Conservation (phyloP, 2,113 vertebrate species). For the Brienomyrus brachyistius region DNA sequence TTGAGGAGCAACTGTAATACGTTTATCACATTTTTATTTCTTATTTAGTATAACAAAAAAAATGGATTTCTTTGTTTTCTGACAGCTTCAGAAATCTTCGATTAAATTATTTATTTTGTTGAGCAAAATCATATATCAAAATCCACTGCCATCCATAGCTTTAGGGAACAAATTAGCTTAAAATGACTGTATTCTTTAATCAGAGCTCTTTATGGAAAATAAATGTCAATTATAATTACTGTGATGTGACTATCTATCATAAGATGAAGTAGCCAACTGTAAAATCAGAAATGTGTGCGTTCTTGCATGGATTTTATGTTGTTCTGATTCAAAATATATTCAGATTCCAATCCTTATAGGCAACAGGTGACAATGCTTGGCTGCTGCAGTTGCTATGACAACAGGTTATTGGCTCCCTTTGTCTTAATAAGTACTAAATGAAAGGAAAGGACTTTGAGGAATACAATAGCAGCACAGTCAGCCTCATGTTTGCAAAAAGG, state of each 20-base stretch:
- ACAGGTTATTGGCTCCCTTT: slow-evolving; percentile 24
- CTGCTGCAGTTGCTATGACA: slow-evolving; percentile 38
- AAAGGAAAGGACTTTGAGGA: neutral
- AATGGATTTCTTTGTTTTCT: neutral
- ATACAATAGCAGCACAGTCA: neutral
- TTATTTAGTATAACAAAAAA: neutral
- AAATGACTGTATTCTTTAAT: neutral
- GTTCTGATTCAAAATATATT: slow-evolving; percentile 5
- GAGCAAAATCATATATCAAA: neutral
- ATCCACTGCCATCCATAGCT: neutral
- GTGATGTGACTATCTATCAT: neutral
- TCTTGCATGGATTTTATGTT: neutral
- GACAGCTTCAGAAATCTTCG: neutral
- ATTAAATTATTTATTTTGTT: neutral
- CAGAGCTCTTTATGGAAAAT: neutral
- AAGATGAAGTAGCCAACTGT: neutral
- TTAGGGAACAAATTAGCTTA: neutral
- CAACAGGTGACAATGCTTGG: slow-evolving; percentile 34
- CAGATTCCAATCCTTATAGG: neutral
- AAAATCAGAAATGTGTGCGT: neutral
- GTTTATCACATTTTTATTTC: neutral
- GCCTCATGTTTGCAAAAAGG: neutral
- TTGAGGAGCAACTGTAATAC: neutral
- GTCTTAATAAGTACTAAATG: neutral
- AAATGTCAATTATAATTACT: neutral